Base-by-base conservation (phyloP, 2,113 vertebrate genomes). In the Cnemophilus loriae region DNA sequence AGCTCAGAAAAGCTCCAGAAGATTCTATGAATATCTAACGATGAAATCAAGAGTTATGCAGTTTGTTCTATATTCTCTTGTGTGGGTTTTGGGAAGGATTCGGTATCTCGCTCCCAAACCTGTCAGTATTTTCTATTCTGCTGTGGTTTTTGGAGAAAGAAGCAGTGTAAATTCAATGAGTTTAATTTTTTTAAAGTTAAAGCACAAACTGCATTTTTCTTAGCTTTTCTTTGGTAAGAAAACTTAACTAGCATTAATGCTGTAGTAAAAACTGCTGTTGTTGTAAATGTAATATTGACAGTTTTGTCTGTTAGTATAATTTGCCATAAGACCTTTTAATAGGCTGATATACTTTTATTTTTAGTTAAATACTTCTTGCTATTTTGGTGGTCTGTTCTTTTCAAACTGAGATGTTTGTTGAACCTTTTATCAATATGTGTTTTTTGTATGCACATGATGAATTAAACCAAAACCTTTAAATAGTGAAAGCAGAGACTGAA, bases 371-470 rank as follows among this genome's bases (percentile, higher is more conserved):
- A 52, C 3, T 21, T 50, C 16, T 74, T 85, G 13, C 14, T 50
- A 1, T 74, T 90, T 73, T 68, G 18, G 19, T 82, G 41, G 8
- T 50, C 5, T 61, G 3, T 78, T 71, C 11, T 71, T 78, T 84
- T 78, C 26, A 56, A 52, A 28, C 12, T 26, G 33, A 78, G 23
- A 6, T 55, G 10, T 50, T 59, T 67, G 12, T 37, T 83, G 73
- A 90, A 64, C 4, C 3, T 44, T 88, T 83, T 59, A 78, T 61
- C 1, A 35, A 11, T 39, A 5, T 67, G 14, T 35, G 32, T 59
- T 30, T 30, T n/a, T 2, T 35, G 1, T 49, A 16, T 56, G 14
- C 6, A 26, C 1, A 6, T 1, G 3, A 42, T 33, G 10, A 64
- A 64, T 5, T 44, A 78, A 81, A 69, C 11, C 1, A 30, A 61